Evolutionary conservation across 2,797 vertebrate species (phyloP).

Genomic region (Eulemur mongoz): DNA sequence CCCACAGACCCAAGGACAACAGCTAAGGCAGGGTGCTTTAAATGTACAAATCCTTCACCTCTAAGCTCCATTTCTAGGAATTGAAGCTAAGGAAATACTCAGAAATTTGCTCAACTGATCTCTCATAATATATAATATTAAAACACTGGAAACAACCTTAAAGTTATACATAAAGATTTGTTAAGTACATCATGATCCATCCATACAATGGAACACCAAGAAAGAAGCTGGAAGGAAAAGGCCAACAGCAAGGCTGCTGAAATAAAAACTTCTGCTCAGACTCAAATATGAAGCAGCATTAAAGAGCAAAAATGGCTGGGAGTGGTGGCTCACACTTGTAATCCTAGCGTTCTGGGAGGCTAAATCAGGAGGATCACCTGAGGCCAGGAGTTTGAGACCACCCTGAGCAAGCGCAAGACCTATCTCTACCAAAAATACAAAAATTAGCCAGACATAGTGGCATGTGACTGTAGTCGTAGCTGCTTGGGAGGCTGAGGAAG

Average conservation of each 20-base stretch:
- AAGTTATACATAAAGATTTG: neutral
- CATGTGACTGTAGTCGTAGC: neutral
- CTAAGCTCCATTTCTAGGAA: neutral
- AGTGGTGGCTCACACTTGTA: neutral
- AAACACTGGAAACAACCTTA: neutral
- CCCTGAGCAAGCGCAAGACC: neutral
- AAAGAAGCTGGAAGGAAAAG: neutral
- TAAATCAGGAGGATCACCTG: neutral
- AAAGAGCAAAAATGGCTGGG: neutral
- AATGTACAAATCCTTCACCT: neutral
- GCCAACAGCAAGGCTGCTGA: neutral
- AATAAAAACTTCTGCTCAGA: neutral
- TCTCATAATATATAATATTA: neutral
- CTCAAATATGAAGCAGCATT: neutral
- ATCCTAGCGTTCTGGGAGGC: neutral
- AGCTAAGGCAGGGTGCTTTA: neutral
- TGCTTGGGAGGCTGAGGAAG: neutral
- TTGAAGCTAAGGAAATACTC: neutral
- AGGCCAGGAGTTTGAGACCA: neutral
- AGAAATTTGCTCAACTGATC: neutral
- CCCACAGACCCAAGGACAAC: neutral
- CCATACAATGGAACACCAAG: neutral
- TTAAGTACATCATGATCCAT: neutral
- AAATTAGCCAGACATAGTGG: neutral
- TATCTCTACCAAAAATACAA: neutral